Conservation (phyloP, 2,888 invertebrate species). For the Venustoraphidia nigricollis region DNA sequence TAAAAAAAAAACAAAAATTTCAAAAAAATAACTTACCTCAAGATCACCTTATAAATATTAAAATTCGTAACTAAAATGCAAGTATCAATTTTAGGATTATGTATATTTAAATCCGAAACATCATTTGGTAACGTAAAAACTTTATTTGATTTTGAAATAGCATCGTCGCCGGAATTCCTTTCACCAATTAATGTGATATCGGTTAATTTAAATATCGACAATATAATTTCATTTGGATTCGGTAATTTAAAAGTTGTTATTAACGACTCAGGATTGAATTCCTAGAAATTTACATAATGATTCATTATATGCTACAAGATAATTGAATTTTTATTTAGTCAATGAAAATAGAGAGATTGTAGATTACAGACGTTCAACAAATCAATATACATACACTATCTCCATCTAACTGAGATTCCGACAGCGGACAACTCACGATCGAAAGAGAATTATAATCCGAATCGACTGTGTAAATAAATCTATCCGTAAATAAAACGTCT, state of each 20-base stretch:
- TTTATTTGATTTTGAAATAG: conserved; percentile 18
- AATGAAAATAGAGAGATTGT: too few relatives aligned
- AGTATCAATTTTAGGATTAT: conserved; percentile 32
- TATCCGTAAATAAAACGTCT: conserved; percentile 48
- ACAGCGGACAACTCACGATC: conserved; percentile 38
- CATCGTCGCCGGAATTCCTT: conserved; percentile 19
- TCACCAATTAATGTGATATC: conserved; percentile 24
- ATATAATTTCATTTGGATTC: conserved; percentile 31
- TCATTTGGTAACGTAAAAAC: conserved; percentile 27
- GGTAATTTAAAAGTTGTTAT: conserved; percentile 38
- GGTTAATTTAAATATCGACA: conserved; percentile 32
- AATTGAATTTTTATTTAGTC: too few relatives aligned
- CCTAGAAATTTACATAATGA: conserved; percentile 23
- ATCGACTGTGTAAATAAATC: conserved; percentile 46
- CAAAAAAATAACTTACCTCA: conserved; percentile 28
- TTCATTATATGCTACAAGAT: too few relatives aligned
- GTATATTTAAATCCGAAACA: conserved; percentile 30
- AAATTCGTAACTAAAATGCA: conserved; percentile 43
- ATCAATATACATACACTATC: conserved; percentile 27
- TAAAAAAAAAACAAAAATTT: not conserved
- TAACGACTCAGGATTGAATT: conserved; percentile 39
- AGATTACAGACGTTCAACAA: too few relatives aligned
- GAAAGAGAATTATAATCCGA: conserved; percentile 29
- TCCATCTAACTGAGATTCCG: conserved; percentile 35
- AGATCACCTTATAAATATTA: conserved; percentile 39